Base-by-base conservation (phyloP, 37 sponge, comb jelly and placozoan species). In the Chondrilla cf. caribensis region DNA sequence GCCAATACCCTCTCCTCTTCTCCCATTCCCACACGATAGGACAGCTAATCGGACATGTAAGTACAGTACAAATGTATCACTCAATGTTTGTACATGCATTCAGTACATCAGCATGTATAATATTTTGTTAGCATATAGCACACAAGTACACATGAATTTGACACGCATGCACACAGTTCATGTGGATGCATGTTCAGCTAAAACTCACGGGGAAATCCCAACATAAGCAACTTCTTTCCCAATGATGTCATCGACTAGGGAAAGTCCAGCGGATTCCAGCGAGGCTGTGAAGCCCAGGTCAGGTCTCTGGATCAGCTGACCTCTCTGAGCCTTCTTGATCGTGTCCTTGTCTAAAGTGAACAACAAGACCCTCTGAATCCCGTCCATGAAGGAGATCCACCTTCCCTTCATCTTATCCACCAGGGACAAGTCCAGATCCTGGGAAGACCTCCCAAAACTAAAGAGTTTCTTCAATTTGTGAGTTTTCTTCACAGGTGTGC, bases 351-450 rank as follows among this genome's bases (percentile, higher is more conserved):
- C 51, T 15, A 66, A 38, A 9, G 95, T 91, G 66, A 94, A 86
- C 25, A 94, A 72, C 3, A 94, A 0, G 33, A 89, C 87, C 17
- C 92, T 81, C 59, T 94, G 95, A 24, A 89, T 64, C 14, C 82
- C 83, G 86, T 94, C 92, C 29, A 84, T 81, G 55, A 94, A 91
- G 18, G 87, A 88, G 2, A 87, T 76, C 95, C 95, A 94, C 62
- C 88, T 77, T 28, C 82, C 86, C 24, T 19, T 81, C 21, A 42
- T 43, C 6, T 39, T 73, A 2, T 37, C 76, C 24, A 38, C 24
- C 44, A 22, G 8, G 1, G 44, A 42, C 44, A 2, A 7, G 22
- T n/a, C 76, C 3, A 36, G 11, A 6, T 73, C 44, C 41, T 5
- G 21, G 0, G n/a, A n/a, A 36, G 44, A 42, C 31, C 68, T 28